A percentile compares a stretch with the other conserved stretches of the same genome.
These are phyloP conservation scores for Diorhabda carinulata DNA, from an alignment of 1,140 invertebrate species.

Conservation along the genomic window DNA sequence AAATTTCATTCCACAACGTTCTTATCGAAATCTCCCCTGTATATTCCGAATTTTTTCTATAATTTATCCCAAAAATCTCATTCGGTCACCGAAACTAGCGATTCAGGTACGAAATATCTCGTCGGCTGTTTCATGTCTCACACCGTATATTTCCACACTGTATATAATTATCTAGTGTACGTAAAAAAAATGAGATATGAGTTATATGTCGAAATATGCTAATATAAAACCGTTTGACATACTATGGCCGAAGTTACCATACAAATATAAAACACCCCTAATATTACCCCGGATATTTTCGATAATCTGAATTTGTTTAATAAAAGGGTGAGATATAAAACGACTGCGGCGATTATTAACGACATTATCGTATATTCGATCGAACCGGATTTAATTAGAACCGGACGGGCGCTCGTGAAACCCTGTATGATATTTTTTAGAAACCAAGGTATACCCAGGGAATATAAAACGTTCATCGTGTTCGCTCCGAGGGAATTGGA, in stretches of 20 bases:
- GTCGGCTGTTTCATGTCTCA: no score
- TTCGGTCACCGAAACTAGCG: no score
- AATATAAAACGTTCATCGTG: slow-evolving; percentile 79
- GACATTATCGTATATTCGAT: slow-evolving; percentile 64
- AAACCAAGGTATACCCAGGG: slow-evolving; percentile 80
- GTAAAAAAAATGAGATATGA: no score
- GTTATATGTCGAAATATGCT: neutral
- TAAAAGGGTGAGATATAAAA: slow-evolving; percentile 55
- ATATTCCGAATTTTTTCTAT: no score
- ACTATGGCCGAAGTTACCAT: slow-evolving; percentile 63
- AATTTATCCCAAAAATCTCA: no score
- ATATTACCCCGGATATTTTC: slow-evolving; percentile 55
- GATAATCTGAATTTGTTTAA: slow-evolving; percentile 58
- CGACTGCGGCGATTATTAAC: slow-evolving; percentile 56
- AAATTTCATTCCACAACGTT: no score
- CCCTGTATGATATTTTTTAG: slow-evolving; percentile 63
- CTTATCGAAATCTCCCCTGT: no score
- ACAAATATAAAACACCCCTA: slow-evolving; percentile 56
- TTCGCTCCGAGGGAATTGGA: slow-evolving; percentile 82
- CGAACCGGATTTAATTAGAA: slow-evolving; percentile 56
- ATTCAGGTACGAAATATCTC: no score
- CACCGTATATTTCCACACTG: no score
- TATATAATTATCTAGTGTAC: no score
- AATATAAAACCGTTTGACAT: slow-evolving; percentile 37
- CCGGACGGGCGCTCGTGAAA: slow-evolving; percentile 44